Conservation (phyloP, 1,140 invertebrate species). For the Cataglyphis hispanica region DNA sequence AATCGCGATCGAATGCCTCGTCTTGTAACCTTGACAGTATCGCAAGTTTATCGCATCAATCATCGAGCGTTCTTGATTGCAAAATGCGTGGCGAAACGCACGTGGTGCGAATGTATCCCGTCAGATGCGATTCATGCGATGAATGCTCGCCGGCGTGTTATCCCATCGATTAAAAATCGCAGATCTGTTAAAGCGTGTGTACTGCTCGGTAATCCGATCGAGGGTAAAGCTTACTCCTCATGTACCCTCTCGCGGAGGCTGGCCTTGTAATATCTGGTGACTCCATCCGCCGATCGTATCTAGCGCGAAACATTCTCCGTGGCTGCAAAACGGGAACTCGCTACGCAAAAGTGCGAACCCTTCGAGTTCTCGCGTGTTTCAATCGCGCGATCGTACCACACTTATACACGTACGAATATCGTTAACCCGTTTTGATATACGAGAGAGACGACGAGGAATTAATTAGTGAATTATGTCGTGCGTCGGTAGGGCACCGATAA, state of each 20-base stretch:
- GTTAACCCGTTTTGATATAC: slow-evolving; percentile 26
- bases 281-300: slow-evolving; percentile 72
- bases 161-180: slow-evolving; percentile 37
- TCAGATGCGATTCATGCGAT: neutral
- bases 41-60: slow-evolving; percentile 24
- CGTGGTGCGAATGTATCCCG: neutral
- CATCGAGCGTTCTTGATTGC: slow-evolving; percentile 13
- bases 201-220: slow-evolving; percentile 64
- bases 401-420: slow-evolving; percentile 11
- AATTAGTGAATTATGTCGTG: slow-evolving; percentile 47
- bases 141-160: slow-evolving; percentile 5
- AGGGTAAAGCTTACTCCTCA: slow-evolving; percentile 7
- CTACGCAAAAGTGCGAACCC: slow-evolving; percentile 31
- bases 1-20: neutral
- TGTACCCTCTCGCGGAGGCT: slow-evolving; percentile 1
- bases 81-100: slow-evolving; percentile 21
- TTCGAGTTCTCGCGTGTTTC: slow-evolving; percentile 17
- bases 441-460: slow-evolving; percentile 39
- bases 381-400: neutral
- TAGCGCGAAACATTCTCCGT: slow-evolving; percentile 65
- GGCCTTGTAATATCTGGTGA: slow-evolving; percentile 66
- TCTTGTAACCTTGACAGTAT: slow-evolving; percentile 20
- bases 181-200: slow-evolving; percentile 19
- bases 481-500: slow-evolving; percentile 17
- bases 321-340: slow-evolving; percentile 67